Evolutionary conservation across 1,140 invertebrate species (phyloP).

Genomic region (Apocrypta bakeri): DNA sequence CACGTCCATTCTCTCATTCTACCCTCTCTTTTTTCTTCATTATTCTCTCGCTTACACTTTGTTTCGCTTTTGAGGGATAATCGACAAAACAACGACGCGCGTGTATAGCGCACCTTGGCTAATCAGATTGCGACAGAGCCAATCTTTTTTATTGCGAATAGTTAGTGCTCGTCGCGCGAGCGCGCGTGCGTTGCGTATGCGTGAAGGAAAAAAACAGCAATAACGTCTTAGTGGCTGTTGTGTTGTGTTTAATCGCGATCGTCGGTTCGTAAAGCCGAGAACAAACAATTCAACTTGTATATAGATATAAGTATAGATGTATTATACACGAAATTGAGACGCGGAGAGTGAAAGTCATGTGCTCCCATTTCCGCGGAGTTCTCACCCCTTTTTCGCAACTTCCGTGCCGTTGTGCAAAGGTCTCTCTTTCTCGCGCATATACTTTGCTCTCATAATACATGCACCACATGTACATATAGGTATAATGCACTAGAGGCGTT

Average conservation of each 20-base stretch:
- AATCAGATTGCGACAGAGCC: not conserved
- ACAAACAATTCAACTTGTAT: slow-evolving; percentile 32
- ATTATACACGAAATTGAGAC: slow-evolving; percentile 14
- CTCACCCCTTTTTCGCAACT: slow-evolving; percentile 43
- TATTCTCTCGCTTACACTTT: not conserved
- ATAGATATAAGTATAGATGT: not conserved
- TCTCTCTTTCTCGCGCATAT: not conserved
- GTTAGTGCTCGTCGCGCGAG: not conserved
- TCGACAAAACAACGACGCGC: not conserved
- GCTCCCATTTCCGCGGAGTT: slow-evolving; percentile 26
- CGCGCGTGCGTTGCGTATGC: not conserved
- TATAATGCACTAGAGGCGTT: not conserved
- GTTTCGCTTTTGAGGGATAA: not conserved
- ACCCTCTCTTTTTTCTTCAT: not conserved
- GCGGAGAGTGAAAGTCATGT: slow-evolving; percentile 25
- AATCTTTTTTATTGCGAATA: slow-evolving; percentile 6
- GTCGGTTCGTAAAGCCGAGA: not conserved
- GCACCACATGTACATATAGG: not conserved
- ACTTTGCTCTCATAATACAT: not conserved
- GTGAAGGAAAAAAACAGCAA: slow-evolving; percentile 33
- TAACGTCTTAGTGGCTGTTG: slow-evolving; percentile 25
- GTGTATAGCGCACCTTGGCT: not conserved
- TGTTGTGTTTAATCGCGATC: slow-evolving; percentile 17
- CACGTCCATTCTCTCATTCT: not conserved
- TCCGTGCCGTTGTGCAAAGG: slow-evolving; percentile 43